Base-by-base conservation (phyloP, 2,113 vertebrate genomes). In the Hippoglossus stenolepis region DNA sequence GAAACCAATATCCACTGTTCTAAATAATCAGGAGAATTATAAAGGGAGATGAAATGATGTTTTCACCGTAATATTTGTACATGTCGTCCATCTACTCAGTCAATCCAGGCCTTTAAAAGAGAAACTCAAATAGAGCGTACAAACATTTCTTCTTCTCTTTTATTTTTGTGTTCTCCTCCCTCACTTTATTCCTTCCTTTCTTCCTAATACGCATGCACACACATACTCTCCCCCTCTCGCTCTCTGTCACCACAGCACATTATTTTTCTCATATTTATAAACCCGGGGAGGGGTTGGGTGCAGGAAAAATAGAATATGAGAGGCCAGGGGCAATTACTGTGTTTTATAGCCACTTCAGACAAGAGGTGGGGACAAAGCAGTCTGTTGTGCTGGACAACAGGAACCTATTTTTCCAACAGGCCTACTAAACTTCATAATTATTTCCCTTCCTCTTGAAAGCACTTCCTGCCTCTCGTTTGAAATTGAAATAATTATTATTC, bases 281-380 rank as follows among this genome's bases (percentile, higher is more conserved):
- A 75, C 21, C 9, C 0, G 26, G 2, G 47, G 18, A 66, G 53
- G 60, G 23, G 12, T 57, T 45, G 65, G 38, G 66, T 69, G n/a
- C 51, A 51, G 61, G 57, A 28, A 49, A 45, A 47, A 38, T 57
- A 24, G 45, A 13, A 26, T 13, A n/a, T 21, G 23, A 59, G 28
- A 54, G 70, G 58, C 63, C 70, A 61, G 6, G 47, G 54, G 38
- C 51, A 74, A 72, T 77, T 18, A 77, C 14, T 70, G 31, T 57
- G 57, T 79, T 79, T 76, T 73, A 67, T 26, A 75, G 51, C 40
- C 65, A 73, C 67, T 79, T 75, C 60, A 79, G 68, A 60, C 31
- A 65, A 75, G 70, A 75, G 58, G 53, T 77, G 47, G n/a, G 31
- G 65, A 71, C 28, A 64, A 28, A 70, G 65, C 7, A 45, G 54